Conservation (phyloP, 2,888 invertebrate genomes). For the Hydrotaea cyrtoneurina region DNA sequence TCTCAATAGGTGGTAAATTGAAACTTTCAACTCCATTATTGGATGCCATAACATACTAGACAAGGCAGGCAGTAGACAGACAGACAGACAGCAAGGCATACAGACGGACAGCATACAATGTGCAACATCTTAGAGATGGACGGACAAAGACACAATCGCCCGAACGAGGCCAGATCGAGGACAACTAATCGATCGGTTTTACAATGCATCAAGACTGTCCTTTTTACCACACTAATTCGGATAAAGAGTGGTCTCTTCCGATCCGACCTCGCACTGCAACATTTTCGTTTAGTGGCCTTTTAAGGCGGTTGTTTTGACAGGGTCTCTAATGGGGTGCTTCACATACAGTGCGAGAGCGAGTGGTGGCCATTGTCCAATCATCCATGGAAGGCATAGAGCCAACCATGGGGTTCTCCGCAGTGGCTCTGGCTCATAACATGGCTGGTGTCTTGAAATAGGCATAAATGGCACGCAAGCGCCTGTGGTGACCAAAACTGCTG, state of each 20-base stretch:
- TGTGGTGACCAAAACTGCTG: conserved; percentile 58
- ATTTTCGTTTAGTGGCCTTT: conserved; percentile 44
- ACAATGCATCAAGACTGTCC: too few species aligned
- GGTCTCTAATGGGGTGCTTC: conserved; percentile 52
- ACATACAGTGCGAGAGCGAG: neutral
- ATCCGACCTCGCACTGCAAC: neutral
- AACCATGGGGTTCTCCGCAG: conserved; percentile 20
- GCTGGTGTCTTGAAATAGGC: conserved; percentile 45
- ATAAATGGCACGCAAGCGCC: conserved; percentile 65
- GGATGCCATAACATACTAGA: conserved; percentile 57
- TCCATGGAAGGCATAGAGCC: neutral
- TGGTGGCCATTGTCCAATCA: neutral
- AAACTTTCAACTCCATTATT: conserved; percentile 70
- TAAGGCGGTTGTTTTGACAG: conserved; percentile 59
- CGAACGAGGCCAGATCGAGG: neutral
- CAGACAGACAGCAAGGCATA: neutral
- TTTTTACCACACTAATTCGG: too few species aligned
- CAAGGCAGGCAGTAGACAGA: neutral
- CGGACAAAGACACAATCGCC: neutral
- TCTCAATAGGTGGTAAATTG: conserved; percentile 70
- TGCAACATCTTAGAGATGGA: neutral
- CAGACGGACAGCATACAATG: conserved; percentile 22
- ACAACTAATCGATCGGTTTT: too few species aligned
- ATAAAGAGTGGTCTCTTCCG: too few species aligned
- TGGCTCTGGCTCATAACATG: neutral